Evolutionary conservation across 2,888 invertebrate genomes (phyloP), one percentile per base, ranked within the genome.

Genomic region (Belgica antarctica): DNA sequence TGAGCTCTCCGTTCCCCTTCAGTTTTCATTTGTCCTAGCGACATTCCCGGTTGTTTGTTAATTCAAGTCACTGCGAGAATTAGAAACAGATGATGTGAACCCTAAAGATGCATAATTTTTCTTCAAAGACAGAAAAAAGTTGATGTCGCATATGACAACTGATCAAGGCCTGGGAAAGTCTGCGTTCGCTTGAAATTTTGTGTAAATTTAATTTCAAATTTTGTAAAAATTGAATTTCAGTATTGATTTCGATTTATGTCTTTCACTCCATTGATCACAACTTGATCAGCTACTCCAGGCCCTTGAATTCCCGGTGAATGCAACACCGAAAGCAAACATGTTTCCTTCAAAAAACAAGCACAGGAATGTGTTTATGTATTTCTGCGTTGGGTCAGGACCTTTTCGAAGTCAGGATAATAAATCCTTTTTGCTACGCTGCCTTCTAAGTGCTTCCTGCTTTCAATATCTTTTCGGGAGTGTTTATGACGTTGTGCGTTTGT

Each of bases 11-110:
- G 57, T 27, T 59, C 4, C 27, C 3, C 41, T 2, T 41, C 41
- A 5, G 15, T n/a, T n/a, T n/a, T n/a, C n/a, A n/a, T n/a, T n/a
- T n/a, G n/a, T n/a, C n/a, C n/a, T n/a, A 41, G 41, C 10, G 41
- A 41, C 31, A n/a, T 41, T 52, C 34, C 7, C 22, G 52, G 31
- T 19, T 66, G 66, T 66, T 52, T 52, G 66, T 66, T 66, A 27
- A 22, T 66, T 66, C 47, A 62, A 36, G 65, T 25, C 17, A 27
- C 19, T 15, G n/a, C 12, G 28, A 5, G 19, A 27, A 47, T 47
- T 47, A 52, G 25, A 52, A 68, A 31, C 52, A 68, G 31, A 68
- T 68, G 66, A 68, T 19, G 25, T 2, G 27, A 59, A 52, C 22
- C 52, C 25, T 27, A 25, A 22, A 52, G 24, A 59, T 59, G 22